Percentiles rank a stretch among this genome's conserved stretches.
Evolutionary conservation across 2,113 vertebrate genomes (phyloP).

Genomic region (Passer montanus): DNA sequence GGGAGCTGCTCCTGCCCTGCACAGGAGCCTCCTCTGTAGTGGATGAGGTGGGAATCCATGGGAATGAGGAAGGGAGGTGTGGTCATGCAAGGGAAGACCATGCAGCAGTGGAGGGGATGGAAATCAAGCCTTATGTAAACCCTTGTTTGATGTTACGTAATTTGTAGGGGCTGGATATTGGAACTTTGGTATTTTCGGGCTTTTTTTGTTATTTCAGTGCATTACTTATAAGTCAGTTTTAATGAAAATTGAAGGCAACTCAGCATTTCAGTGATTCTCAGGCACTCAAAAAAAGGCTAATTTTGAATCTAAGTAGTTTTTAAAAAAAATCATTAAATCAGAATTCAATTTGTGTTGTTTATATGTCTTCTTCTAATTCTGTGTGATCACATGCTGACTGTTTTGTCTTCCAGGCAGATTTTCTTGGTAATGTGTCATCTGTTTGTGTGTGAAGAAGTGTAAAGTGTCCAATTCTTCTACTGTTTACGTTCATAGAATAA

Average conservation of each 20-base stretch:
- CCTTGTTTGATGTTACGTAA: background rate
- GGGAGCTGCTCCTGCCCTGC: background rate
- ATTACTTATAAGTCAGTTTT: background rate
- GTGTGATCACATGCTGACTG: background rate
- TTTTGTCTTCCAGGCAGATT: constrained; percentile 34
- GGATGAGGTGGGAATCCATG: background rate
- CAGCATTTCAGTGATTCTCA: background rate
- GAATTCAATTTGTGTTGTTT: background rate
- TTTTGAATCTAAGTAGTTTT: background rate
- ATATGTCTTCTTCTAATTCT: background rate
- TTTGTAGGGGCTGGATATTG: background rate
- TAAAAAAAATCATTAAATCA: background rate
- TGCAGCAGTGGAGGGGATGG: background rate
- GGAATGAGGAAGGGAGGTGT: background rate
- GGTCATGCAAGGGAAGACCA: background rate
- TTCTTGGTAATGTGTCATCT: constrained; percentile 36
- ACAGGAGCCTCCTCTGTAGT: accelerated
- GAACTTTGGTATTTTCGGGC: background rate
- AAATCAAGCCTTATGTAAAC: background rate
- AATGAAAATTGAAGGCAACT: background rate
- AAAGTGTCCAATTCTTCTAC: constrained; percentile 45
- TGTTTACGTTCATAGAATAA: constrained; percentile 22
- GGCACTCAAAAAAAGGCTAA: background rate
- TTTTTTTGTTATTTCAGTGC: background rate
- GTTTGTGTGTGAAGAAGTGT: constrained; percentile 19